Evolutionary conservation across 2,113 vertebrate genomes (phyloP).

Genomic region (Lagopus leucura): DNA sequence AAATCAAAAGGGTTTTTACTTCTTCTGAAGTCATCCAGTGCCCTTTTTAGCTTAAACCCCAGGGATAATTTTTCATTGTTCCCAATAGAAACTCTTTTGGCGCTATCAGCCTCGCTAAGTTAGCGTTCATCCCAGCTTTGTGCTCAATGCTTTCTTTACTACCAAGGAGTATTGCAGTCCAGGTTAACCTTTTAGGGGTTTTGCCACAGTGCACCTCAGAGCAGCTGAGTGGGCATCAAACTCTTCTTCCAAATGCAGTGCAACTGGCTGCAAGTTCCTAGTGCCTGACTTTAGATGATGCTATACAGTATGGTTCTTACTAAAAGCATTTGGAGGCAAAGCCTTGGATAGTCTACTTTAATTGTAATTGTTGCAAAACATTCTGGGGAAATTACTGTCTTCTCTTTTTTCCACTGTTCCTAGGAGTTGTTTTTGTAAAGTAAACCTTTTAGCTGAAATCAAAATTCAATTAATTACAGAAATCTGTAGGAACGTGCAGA

Average conservation of each 20-base stretch:
- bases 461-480: conserved; percentile 18
- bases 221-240: not conserved
- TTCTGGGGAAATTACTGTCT: not conserved
- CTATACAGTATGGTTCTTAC: fast-evolving
- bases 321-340: not conserved
- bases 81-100: not conserved
- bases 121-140: not conserved
- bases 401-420: not conserved
- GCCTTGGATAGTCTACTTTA: not conserved
- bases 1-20: conserved; percentile 67
- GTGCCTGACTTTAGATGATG: too few species aligned
- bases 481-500: not conserved
- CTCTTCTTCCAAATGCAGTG: fast-evolving
- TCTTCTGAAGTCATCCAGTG: not conserved
- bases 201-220: not conserved
- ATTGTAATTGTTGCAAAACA: not conserved
- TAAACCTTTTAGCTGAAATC: not conserved
- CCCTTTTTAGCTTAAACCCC: conserved; percentile 39
- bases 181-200: not conserved
- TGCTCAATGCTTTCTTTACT: conserved; percentile 1
- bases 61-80: conserved; percentile 24
- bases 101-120: not conserved
- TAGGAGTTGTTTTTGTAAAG: not conserved
- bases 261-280: not conserved
- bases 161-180: not conserved